A percentile compares a stretch with the other conserved stretches of the same genome.
Conservation (phyloP, 2,797 vertebrate species). For the Periparus ater region DNA sequence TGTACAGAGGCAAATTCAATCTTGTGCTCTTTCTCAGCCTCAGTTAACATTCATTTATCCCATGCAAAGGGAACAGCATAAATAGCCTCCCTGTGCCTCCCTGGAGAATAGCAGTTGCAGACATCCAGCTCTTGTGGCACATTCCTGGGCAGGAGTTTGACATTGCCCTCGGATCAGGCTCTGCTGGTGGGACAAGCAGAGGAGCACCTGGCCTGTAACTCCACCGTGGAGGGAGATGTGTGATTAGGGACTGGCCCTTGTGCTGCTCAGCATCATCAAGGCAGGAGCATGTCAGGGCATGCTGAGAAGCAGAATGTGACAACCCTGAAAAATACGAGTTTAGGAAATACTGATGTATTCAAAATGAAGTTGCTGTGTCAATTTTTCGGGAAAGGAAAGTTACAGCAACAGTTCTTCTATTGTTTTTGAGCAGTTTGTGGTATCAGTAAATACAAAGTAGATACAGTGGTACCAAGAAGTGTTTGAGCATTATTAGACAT, state of each 20-base stretch:
- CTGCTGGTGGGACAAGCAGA: not conserved
- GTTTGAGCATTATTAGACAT: not conserved
- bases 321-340: not conserved
- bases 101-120: not conserved
- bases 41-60: not conserved
- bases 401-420: not conserved
- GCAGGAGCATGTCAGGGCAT: not conserved
- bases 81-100: not conserved
- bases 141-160: not conserved
- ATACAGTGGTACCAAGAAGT: not conserved
- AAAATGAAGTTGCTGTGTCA: not conserved
- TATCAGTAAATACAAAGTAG: not conserved
- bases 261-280: not conserved
- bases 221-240: rapidly evolving
- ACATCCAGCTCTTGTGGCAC: rapidly evolving
- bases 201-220: rapidly evolving
- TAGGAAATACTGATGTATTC: not conserved
- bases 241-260: rapidly evolving
- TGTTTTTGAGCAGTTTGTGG: not conserved
- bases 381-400: not conserved
- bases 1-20: not conserved
- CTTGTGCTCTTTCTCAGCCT: not conserved
- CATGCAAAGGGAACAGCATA: not conserved
- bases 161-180: rapidly evolving
- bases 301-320: not conserved